Evolutionary conservation across 1,140 invertebrate genomes (phyloP).

Genomic region (Drosophila novamexicana): DNA sequence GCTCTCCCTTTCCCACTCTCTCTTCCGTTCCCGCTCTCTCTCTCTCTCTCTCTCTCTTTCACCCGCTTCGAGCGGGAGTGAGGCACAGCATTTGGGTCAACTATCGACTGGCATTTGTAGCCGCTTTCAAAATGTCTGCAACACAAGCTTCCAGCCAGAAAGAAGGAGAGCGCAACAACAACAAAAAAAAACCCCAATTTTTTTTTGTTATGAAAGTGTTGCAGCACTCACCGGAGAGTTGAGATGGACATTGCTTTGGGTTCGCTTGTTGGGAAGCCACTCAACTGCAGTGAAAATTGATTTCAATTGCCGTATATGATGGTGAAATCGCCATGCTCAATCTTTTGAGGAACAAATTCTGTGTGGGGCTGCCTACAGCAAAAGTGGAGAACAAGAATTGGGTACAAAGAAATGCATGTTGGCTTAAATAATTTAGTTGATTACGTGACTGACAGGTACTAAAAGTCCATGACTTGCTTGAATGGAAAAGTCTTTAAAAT

Average conservation of each 20-base stretch:
- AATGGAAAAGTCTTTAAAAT: background rate
- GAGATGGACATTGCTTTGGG: slow-evolving; percentile 48
- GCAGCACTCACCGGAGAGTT: slow-evolving; percentile 50
- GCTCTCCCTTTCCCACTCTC: background rate
- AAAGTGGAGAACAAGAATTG: background rate
- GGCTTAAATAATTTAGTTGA: slow-evolving; percentile 49
- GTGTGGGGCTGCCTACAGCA: background rate
- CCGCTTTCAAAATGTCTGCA: slow-evolving; percentile 67
- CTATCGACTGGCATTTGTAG: slow-evolving; percentile 74
- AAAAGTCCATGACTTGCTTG: background rate
- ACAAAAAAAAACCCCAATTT: slow-evolving; percentile 9
- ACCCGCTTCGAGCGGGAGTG: background rate
- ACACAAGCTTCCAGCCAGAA: slow-evolving; percentile 22
- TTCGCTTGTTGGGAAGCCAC: slow-evolving; percentile 39
- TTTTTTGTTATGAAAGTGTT: slow-evolving; percentile 50
- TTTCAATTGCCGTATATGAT: slow-evolving; percentile 80
- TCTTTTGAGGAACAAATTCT: slow-evolving; percentile 1
- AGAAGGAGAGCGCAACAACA: background rate
- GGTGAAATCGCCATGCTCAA: slow-evolving; percentile 34
- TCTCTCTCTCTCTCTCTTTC: background rate
- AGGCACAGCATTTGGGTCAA: slow-evolving; percentile 66
- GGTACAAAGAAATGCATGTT: slow-evolving; percentile 16
- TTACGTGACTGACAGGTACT: slow-evolving; percentile 19
- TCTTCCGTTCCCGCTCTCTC: background rate
- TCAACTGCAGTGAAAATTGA: slow-evolving; percentile 76